A percentile compares a stretch with the other conserved stretches of the same genome.
These are phyloP conservation scores for Valencia hispanica DNA, from an alignment of 2,797 vertebrate species.

Conservation along the genomic window DNA sequence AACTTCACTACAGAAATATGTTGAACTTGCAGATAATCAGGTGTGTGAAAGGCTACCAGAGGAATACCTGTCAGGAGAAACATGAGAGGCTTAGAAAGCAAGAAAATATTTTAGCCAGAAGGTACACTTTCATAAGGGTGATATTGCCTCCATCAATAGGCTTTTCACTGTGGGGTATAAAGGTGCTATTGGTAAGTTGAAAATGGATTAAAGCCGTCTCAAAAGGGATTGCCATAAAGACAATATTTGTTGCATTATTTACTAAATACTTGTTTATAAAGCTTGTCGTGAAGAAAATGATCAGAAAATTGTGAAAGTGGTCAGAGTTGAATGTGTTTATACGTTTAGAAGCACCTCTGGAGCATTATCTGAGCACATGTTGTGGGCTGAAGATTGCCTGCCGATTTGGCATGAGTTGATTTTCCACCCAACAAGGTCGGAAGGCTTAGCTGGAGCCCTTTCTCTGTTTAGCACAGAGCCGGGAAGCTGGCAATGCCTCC, in stretches of 20 bases:
- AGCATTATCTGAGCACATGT: constrained; percentile 21
- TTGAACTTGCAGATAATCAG: constrained; percentile 10
- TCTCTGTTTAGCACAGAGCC: constrained; percentile 41
- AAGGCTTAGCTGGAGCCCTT: constrained; percentile 60
- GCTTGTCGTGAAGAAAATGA: constrained; percentile 5
- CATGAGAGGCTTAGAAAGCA: constrained; percentile 16
- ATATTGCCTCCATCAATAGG: constrained; percentile 36
- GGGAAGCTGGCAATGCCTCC: constrained; percentile 41
- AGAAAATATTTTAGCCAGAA: constrained; percentile 37
- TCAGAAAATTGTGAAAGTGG: constrained; percentile 11
- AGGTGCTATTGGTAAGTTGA: constrained; percentile 9
- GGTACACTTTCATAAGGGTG: constrained; percentile 38
- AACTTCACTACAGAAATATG: constrained; percentile 20
- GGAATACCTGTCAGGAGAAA: constrained; percentile 36
- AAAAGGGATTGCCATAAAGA: not conserved
- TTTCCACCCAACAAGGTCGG: constrained; percentile 59
- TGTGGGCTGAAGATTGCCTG: constrained; percentile 48
- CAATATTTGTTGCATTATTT: constrained; percentile 13
- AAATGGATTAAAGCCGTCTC: not conserved
- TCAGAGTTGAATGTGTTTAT: constrained; percentile 10
- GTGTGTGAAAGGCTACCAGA: constrained; percentile 1
- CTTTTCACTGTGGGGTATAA: constrained; percentile 18
- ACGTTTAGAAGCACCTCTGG: constrained; percentile 26
- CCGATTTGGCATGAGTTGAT: constrained; percentile 53
- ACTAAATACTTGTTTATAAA: constrained; percentile 17